Base-by-base conservation (phyloP, 2,888 invertebrate species). In the Gortyna flavago region DNA sequence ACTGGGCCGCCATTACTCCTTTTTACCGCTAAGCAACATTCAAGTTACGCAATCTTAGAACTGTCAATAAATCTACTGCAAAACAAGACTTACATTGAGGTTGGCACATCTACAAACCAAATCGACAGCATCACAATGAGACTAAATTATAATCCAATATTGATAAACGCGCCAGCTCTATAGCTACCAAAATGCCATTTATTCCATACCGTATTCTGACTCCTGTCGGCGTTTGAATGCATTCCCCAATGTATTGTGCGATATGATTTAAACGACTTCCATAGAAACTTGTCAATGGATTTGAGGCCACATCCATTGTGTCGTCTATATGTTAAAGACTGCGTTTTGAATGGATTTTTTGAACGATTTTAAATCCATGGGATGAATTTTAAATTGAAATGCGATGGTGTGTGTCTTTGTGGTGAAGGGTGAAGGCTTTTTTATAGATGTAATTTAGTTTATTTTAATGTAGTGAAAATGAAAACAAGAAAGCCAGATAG, bases 181-280 rank as follows among this genome's bases (percentile, higher is more conserved):
- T 65, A 75, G 65, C 74, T 68, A 80, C 66, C 72, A 72, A 65
- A 79, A 79, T 64, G 64, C 75, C 57, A 73, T 83, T 79, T 78
- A 80, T 77, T 77, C 75, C 51, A 70, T 75, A 78, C 71, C 62
- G 65, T 81, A 78, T 79, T 84, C 69, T 78, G 71, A 69, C 81
- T 85, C 72, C 75, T 83, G 86, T 76, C 81, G 75, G 79, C 75
- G 75, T 89, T 74, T 89, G 83, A 89, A 90, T 88, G 88, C 86
- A 89, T 88, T 88, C 86, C 87, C 82, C 76, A 88, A 85, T 85
- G 85, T 78, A 87, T 90, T 90, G 90, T 90, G 81, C 72, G 84
- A 81, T 89, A 88, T 89, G 90, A 89, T 89, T 88, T 88, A 88
- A 88, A 88, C 82, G 86, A 81, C 54, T 79, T 74, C 74, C 78